Evolutionary conservation across 1,140 invertebrate species (phyloP).

Genomic region (Microplitis mediator): DNA sequence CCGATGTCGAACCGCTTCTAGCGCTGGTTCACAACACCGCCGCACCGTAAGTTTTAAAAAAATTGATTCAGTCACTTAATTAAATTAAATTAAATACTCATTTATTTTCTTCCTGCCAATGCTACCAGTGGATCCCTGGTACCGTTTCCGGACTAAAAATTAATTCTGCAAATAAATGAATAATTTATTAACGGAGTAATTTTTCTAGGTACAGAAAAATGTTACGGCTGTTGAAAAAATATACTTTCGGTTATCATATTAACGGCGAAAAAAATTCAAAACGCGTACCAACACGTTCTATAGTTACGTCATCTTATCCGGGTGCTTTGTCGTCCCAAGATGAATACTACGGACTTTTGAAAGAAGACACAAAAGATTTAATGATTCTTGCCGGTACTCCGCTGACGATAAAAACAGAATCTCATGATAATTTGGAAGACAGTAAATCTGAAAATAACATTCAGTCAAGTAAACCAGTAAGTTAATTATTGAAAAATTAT

Average conservation of each 20-base stretch:
- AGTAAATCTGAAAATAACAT: not conserved
- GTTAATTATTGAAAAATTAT: not conserved
- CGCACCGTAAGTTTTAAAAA: slow-evolving; percentile 60
- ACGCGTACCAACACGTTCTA: slow-evolving; percentile 67
- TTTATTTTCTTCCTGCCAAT: not conserved
- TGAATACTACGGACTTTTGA: slow-evolving; percentile 78
- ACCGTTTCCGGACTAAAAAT: no score
- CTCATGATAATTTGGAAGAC: not conserved
- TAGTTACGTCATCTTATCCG: slow-evolving; percentile 83
- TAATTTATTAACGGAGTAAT: not conserved
- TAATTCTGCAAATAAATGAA: no score
- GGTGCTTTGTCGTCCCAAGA: slow-evolving; percentile 85
- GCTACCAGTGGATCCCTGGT: no score
- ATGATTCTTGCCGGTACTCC: slow-evolving; percentile 67
- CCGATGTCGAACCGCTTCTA: slow-evolving; percentile 38
- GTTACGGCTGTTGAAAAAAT: slow-evolving; percentile 88
- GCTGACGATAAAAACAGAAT: slow-evolving; percentile 38
- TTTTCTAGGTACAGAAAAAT: slow-evolving; percentile 77
- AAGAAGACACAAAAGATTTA: slow-evolving; percentile 57
- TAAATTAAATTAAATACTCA: slow-evolving; percentile 4
- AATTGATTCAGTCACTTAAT: not conserved
- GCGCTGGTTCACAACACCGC: slow-evolving; percentile 73
- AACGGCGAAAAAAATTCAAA: slow-evolving; percentile 51
- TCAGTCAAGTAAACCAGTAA: not conserved
- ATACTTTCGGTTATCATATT: slow-evolving; percentile 80